These are phyloP conservation scores for Dryoscopus gambensis DNA, from an alignment of 2,113 vertebrate species.

Conservation along the genomic window DNA sequence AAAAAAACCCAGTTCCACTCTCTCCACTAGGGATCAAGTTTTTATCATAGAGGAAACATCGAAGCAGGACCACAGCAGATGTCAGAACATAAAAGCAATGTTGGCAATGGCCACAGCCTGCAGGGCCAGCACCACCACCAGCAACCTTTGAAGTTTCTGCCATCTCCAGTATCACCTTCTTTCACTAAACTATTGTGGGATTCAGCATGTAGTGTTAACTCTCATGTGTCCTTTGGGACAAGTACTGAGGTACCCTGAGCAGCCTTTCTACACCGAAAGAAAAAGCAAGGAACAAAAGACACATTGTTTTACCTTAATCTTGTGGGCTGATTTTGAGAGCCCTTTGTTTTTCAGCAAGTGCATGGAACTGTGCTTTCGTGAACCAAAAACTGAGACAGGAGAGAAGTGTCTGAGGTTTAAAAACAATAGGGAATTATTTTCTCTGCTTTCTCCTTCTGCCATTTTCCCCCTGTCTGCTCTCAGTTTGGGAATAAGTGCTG, in stretches of 20 bases:
- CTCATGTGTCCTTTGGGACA: neutral
- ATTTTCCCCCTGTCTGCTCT: neutral
- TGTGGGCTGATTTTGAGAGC: neutral
- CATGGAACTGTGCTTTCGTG: neutral
- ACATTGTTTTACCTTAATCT: neutral
- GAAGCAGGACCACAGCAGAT: neutral
- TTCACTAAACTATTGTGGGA: neutral
- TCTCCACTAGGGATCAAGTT: neutral
- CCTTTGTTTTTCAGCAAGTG: neutral
- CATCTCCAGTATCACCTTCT: neutral
- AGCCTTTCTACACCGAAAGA: neutral
- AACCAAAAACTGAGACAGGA: neutral
- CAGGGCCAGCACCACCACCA: accelerated
- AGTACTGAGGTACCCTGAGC: neutral
- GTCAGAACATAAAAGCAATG: neutral
- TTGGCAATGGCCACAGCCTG: neutral
- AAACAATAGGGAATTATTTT: neutral
- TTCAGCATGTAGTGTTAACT: neutral
- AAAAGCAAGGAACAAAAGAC: neutral
- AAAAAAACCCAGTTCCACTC: neutral
- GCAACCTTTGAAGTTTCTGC: neutral
- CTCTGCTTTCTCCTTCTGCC: neutral
- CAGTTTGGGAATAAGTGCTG: accelerated
- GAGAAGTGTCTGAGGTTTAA: neutral
- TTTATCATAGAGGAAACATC: neutral